A percentile compares a stretch with the other conserved stretches of the same genome.
These are phyloP conservation scores for Artemia sinica DNA, from an alignment of 2,888 invertebrate species.

Conservation along the genomic window DNA sequence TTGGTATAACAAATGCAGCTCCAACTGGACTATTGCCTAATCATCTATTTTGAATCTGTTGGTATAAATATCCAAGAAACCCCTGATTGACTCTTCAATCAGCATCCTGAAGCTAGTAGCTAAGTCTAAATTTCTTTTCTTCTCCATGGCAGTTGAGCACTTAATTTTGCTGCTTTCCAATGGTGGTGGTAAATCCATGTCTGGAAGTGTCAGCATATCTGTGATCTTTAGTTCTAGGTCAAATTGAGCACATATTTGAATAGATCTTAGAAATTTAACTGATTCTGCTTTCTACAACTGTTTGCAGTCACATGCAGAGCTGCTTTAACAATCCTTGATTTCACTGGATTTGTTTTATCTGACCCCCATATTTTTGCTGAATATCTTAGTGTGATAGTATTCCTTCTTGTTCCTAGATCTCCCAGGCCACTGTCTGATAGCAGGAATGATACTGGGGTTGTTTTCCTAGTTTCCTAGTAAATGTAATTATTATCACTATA, in stretches of 20 bases:
- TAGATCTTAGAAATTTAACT: too few species aligned
- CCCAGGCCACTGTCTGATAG: too few species aligned
- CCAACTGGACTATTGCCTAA: not conserved
- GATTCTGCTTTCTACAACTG: conserved; percentile 7
- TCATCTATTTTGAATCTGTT: not conserved
- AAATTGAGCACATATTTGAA: too few species aligned
- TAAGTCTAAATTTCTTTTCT: not conserved
- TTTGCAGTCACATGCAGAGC: not conserved
- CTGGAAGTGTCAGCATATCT: not conserved
- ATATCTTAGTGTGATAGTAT: too few species aligned
- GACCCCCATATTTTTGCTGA: not conserved
- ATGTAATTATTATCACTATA: too few species aligned
- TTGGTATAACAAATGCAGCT: too few species aligned
- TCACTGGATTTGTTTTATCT: not conserved
- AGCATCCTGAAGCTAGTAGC: not conserved
- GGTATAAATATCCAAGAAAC: not conserved
- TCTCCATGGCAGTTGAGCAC: not conserved
- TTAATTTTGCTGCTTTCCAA: not conserved
- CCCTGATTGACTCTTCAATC: not conserved
- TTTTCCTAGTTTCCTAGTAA: too few species aligned
- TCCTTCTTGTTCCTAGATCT: too few species aligned
- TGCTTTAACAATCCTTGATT: not conserved
- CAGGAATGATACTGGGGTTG: too few species aligned
- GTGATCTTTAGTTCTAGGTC: not conserved
- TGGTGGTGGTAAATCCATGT: not conserved